Conservation (phyloP, 2,113 vertebrate species). For the Chlorodrepanis virens region DNA sequence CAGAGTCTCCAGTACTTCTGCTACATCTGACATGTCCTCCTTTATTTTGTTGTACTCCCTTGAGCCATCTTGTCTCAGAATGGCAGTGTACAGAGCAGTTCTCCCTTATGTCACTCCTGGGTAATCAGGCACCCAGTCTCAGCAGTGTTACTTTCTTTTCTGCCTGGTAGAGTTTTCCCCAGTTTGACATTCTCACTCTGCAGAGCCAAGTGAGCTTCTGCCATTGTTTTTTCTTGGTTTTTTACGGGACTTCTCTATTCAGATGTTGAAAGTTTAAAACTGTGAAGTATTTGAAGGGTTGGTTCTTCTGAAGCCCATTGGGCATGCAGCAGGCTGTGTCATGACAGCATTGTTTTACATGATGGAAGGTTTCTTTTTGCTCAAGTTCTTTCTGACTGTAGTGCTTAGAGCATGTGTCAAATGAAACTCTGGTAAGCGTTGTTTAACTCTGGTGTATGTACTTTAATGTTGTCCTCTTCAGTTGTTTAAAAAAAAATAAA, state of each 20-base stretch:
- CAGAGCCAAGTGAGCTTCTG: neutral
- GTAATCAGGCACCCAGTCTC: neutral
- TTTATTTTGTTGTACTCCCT: neutral
- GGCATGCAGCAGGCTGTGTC: neutral
- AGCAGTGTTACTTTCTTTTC: neutral
- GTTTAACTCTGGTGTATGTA: neutral
- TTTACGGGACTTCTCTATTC: neutral
- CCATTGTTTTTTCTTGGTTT: fast-evolving
- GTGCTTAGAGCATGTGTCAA: neutral
- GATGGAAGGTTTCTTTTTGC: neutral
- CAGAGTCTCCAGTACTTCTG: neutral
- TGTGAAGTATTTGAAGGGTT: neutral
- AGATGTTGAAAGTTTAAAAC: neutral
- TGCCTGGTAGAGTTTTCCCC: neutral
- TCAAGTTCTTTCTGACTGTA: neutral
- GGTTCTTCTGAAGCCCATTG: neutral
- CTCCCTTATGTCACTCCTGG: neutral
- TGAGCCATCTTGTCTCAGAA: neutral
- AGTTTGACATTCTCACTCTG: neutral
- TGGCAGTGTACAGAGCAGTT: neutral
- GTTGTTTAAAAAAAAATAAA: neutral
- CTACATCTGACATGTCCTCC: fast-evolving
- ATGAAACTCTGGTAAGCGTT: neutral
- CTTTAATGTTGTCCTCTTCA: neutral
- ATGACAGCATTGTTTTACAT: neutral